Base-by-base conservation (phyloP, 2,113 vertebrate species). In the Ctenomys sociabilis region DNA sequence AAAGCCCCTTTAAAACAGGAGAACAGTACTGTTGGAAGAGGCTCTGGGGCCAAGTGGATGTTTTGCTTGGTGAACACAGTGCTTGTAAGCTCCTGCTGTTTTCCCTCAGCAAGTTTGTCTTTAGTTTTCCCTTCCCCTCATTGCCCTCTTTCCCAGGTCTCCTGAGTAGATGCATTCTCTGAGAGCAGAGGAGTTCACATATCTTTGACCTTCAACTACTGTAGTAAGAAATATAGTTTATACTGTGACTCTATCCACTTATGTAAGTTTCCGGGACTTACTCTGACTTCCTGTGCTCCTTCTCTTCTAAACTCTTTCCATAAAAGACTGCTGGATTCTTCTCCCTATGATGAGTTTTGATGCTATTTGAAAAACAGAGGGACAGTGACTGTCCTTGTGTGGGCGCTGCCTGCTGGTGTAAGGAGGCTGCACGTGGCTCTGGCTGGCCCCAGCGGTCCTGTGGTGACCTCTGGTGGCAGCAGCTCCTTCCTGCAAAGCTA, bases 391-490 rank as follows among this genome's bases (percentile, higher is more conserved):
- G 5, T 13, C 22, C 35, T 24, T 43, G 37, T 30, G 73, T 28
- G 40, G 13, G 40, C 40, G 8, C 40, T 5, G 3, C 19, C 35
- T 19, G 2, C 6, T 4, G 43, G 21, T 4, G 3, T 40, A 13
- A 61, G 32, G 77, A 26, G 30, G 30, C 28, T 4, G 37, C 30
- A 0, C 11, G 30, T 1, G 24, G 43, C 3, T 35, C 37, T 86
- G 17, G n/a, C 14, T 6, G 52, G 85, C 6, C 17, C 30, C 22
- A 28, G 32, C 54, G 30, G 88, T 68, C 63, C 49, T 91, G 28
- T 7, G 14, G 64, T 2, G 91, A 43, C 96, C 95, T 94, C 97
- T 97, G 43, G 96, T 96, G 96, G 91, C 43, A 37, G 2, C 5
- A 7, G 1, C 0, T 10, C 45, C 59, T 93, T 91, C 89, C 96